Evolutionary conservation across 2,113 vertebrate species (phyloP), one percentile per base, ranked within the genome.

Genomic region (Cairina moschata): DNA sequence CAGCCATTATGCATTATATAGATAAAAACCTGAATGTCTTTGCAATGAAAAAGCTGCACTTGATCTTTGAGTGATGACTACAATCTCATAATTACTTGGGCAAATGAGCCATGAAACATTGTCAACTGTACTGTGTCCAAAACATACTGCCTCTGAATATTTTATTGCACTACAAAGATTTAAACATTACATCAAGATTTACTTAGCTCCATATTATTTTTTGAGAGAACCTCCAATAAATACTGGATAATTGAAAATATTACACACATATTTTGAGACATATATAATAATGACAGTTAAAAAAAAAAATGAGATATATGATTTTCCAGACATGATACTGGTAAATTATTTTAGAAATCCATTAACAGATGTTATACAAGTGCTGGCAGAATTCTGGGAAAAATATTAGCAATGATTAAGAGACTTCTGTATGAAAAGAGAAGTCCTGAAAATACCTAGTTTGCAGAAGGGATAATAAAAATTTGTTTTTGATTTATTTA

Each of bases 41-140:
- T 77, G 77, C 71, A 84, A 31, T 81, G 88, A 94, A 93, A 84
- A 95, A 79, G 44, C 60, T 86, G 74, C 71, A 89, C 54, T 94
- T 86, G 71, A 62, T 94, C 84, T 93, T 81, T 84, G 78, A 95
- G 65, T 92, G 75, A 74, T 91, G 84, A 91, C 42, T 73, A 83
- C 95, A 96, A 95, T 84, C 46, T 78, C 68, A 38, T 94, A 95
- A 97, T 97, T 96, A 84, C 84, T 91, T 88, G 84, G 72, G 71
- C 83, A 97, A 95, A 97, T 86, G 94, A 94, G 59, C 86, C 94
- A 93, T 71, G 94, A 94, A 94, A 91, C 84, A 83, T 23, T 78
- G 62, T 95, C 91, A 95, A 6, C 80, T 91, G 67, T 73, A 58
- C 62, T 79, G 67, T 85, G 62, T 91, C 78, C 80, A 88, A 91